These are phyloP conservation scores for Podotricha telesiphe DNA, from an alignment of 2,888 invertebrate genomes.

Conservation along the genomic window DNA sequence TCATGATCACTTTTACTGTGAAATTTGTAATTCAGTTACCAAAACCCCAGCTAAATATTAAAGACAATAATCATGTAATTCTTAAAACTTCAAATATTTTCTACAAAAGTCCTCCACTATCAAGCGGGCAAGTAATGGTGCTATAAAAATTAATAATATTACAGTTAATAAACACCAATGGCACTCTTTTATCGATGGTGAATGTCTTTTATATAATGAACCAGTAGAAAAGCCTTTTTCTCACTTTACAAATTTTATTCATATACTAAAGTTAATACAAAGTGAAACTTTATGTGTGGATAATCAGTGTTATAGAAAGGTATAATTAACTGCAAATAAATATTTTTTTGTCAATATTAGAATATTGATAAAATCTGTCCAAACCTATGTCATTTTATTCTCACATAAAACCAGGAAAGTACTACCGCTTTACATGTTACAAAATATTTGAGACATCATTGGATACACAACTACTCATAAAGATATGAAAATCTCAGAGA, in stretches of 20 bases:
- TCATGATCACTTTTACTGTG: constrained; percentile 57
- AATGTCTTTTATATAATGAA: constrained; percentile 57
- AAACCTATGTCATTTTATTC: constrained; percentile 41
- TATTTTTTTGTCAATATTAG: not conserved
- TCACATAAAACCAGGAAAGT: constrained; percentile 54
- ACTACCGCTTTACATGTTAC: constrained; percentile 64
- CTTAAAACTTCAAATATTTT: constrained; percentile 48
- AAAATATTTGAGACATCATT: constrained; percentile 50
- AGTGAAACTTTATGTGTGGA: constrained; percentile 44
- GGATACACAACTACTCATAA: constrained; percentile 24
- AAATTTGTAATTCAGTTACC: constrained; percentile 56
- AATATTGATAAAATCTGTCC: not conserved
- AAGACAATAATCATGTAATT: constrained; percentile 50
- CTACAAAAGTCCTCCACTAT: constrained; percentile 43
- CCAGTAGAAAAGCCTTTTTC: constrained; percentile 41
- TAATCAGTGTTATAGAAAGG: constrained; percentile 34
- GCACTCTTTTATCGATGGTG: constrained; percentile 55
- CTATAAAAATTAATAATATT: constrained; percentile 50
- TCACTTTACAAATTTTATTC: constrained; percentile 52
- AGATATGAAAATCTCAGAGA: not conserved
- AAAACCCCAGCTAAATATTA: constrained; percentile 46
- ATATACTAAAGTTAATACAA: constrained; percentile 57
- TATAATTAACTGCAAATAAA: constrained; percentile 1
- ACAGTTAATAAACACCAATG: constrained; percentile 54
- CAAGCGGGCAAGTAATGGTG: constrained; percentile 44